Evolutionary conservation across 2,888 invertebrate genomes (phyloP).

Genomic region (Rhyacophila evoluta): DNA sequence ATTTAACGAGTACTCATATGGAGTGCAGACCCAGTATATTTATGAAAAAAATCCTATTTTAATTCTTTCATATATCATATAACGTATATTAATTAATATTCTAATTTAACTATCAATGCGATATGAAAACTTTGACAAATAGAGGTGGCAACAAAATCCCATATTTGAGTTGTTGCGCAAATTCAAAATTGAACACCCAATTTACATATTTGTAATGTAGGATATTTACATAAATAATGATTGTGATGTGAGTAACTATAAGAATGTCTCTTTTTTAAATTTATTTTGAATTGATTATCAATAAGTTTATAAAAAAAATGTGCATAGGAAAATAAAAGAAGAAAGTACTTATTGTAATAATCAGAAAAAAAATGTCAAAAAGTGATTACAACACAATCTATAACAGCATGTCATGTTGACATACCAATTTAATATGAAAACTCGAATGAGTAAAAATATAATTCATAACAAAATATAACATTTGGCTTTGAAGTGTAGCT

Average conservation of each 20-base stretch:
- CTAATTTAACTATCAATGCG: too few relatives aligned
- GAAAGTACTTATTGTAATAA: not conserved
- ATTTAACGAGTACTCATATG: too few relatives aligned
- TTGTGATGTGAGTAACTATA: not conserved
- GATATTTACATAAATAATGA: not conserved
- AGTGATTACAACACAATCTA: too few relatives aligned
- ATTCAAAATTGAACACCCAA: not conserved
- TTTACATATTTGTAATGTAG: not conserved
- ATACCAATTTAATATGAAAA: not conserved
- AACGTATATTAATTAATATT: too few relatives aligned
- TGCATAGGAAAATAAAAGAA: not conserved
- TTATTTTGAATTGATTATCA: not conserved
- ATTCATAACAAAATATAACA: not conserved
- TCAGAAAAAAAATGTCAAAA: not conserved
- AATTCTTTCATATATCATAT: too few relatives aligned
- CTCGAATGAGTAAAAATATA: not conserved
- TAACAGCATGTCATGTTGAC: too few relatives aligned
- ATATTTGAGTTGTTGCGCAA: too few relatives aligned
- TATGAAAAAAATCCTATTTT: too few relatives aligned
- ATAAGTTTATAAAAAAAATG: not conserved
- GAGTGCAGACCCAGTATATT: too few relatives aligned
- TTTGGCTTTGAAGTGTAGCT: not conserved
- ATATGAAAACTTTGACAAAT: too few relatives aligned
- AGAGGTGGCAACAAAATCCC: too few relatives aligned
- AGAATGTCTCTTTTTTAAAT: not conserved